phyloP scores from a whole-genome alignment of 2,888 invertebrate genomes.

The Diplazon laetatorius region DNA sequence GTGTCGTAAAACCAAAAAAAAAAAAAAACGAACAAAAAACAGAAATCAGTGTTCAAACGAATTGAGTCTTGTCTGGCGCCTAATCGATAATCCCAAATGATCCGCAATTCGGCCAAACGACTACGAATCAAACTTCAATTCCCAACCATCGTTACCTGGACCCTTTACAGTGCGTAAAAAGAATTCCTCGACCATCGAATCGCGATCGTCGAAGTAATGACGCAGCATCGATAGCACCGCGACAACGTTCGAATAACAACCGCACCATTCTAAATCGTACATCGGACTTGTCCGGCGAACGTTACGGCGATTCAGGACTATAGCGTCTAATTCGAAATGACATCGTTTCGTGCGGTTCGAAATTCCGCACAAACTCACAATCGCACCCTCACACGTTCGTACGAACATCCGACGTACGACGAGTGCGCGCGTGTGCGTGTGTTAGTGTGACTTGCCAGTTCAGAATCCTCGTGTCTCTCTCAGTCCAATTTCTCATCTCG shows the following conservation, averaged over 20 bases:
- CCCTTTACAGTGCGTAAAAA: conserved; percentile 25
- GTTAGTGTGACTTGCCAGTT: conserved; percentile 42
- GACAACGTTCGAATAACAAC: not conserved
- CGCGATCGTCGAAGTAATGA: not conserved
- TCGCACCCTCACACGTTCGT: conserved; percentile 38
- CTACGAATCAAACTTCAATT: conserved; percentile 13
- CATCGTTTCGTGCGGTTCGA: conserved; percentile 58
- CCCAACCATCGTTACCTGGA: not conserved
- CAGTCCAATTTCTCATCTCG: conserved; percentile 62
- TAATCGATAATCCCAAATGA: conserved; percentile 5
- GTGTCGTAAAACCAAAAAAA: too few relatives aligned
- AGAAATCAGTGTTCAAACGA: not conserved
- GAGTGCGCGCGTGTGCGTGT: conserved; percentile 43
- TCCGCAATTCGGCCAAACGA: conserved; percentile 3
- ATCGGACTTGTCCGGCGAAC: conserved; percentile 9
- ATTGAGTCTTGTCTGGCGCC: conserved; percentile 15
- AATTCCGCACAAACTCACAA: conserved; percentile 61
- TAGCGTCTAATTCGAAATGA: conserved; percentile 57
- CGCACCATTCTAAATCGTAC: conserved; percentile 25
- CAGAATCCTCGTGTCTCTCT: conserved; percentile 61
- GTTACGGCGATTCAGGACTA: conserved; percentile 15
- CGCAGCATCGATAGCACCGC: not conserved
- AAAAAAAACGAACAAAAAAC: not conserved
- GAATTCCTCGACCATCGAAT: not conserved
- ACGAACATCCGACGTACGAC: conserved; percentile 42